phyloP scores from a whole-genome alignment of 92 coral and sea anemone species.

The Actinostola sp. region DNA sequence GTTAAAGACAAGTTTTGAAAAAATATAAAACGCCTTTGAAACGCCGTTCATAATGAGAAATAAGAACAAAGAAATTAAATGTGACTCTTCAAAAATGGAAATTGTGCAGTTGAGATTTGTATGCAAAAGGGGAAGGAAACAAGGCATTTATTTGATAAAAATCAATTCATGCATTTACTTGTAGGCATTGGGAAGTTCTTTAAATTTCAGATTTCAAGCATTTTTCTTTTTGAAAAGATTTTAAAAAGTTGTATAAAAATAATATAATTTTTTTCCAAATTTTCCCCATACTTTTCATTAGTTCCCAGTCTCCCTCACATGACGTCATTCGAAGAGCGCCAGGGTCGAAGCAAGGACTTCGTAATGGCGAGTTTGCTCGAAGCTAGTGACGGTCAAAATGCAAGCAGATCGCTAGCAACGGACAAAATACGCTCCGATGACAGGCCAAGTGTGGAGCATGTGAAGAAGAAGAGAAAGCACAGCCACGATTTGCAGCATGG shows the following conservation, averaged over 20 bases:
- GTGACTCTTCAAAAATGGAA: no score
- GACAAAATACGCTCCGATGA: constrained; percentile 45
- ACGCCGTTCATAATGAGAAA: no score
- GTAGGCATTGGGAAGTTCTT: no score
- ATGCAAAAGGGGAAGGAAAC: no score
- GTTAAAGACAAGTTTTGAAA: not conserved
- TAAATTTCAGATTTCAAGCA: no score
- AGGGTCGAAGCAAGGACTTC: constrained; percentile 17
- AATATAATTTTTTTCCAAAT: not conserved
- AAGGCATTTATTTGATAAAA: no score
- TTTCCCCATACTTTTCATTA: not conserved
- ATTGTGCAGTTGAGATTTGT: no score
- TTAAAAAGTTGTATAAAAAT: not conserved
- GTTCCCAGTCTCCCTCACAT: constrained; percentile 24
- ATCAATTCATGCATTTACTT: no score
- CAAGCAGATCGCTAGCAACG: constrained; percentile 53
- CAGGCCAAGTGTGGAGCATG: constrained; percentile 61
- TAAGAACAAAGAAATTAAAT: no score
- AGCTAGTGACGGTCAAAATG: constrained; percentile 26
- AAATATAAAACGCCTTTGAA: not conserved
- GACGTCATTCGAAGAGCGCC: constrained; percentile 33
- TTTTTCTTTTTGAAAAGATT: not conserved
- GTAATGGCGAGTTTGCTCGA: constrained; percentile 22
- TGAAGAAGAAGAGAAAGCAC: constrained; percentile 81
- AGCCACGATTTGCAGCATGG: constrained; percentile 27